phyloP scores from a whole-genome alignment of 2,113 vertebrate genomes.

The Galeopterus variegatus region DNA sequence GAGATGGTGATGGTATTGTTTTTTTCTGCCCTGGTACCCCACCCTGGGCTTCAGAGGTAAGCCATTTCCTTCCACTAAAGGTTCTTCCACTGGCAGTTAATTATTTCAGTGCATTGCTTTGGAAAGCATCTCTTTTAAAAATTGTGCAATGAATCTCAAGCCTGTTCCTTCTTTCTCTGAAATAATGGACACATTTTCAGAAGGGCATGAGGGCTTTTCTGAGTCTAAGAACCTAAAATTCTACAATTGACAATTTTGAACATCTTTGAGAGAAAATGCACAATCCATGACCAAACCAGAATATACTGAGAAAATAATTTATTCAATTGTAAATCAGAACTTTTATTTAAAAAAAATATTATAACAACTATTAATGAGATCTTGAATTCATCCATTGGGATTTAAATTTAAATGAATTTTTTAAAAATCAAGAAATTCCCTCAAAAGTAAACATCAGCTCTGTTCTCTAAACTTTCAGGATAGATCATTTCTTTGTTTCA shows the following conservation, averaged over 20 bases:
- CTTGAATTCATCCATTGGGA: conserved; percentile 26
- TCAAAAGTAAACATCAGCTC: conserved; percentile 18
- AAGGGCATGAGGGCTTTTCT: background rate
- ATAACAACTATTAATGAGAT: conserved; percentile 38
- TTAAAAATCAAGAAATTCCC: conserved; percentile 45
- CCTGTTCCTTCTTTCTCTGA: background rate
- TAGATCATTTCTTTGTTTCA: conserved; percentile 54
- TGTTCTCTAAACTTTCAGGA: background rate
- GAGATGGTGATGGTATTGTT: background rate
- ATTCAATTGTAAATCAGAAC: conserved; percentile 73
- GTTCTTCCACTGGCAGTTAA: background rate
- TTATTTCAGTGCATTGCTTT: background rate
- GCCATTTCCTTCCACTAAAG: background rate
- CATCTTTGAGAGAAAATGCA: conserved; percentile 25
- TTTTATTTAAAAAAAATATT: conserved; percentile 58
- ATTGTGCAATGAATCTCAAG: background rate
- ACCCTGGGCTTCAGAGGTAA: background rate
- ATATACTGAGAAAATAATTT: conserved; percentile 84
- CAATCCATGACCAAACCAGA: conserved; percentile 70
- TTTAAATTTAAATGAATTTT: conserved; percentile 57
- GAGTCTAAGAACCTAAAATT: conserved; percentile 10
- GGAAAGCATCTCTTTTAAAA: background rate
- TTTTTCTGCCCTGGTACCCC: background rate
- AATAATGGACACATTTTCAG: background rate
- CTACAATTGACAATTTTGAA: background rate